Evolutionary conservation across 2,888 invertebrate species (phyloP), one percentile per base, ranked within the genome.

Genomic region (Arge pagana): DNA sequence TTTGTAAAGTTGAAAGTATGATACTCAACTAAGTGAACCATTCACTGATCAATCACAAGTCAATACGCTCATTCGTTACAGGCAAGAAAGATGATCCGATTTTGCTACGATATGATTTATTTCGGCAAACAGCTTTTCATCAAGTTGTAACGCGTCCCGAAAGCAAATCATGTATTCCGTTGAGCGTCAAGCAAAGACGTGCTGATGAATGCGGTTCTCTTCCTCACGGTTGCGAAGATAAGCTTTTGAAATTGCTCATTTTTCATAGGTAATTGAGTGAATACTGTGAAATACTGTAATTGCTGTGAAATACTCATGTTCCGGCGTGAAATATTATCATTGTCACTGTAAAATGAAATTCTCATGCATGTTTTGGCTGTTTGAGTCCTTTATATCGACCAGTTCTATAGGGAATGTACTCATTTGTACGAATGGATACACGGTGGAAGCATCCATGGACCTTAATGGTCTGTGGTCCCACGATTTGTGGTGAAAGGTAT

Each of bases 1-100:
- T 58, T 5, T 56, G 52, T 50, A 56, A 56, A 40, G 52, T 56
- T 2, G 54, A 56, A 35, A 57, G 59, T 1, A 50, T 59, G 2
- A 52, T 48, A 2, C 33, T 61, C 0, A 55, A 61, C 51, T 55
- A 51, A 16, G 21, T 24, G 10, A 60, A 50, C 26, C 30, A 21
- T 6, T 6, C 40, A 10, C 7, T 36, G 4, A 50, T 58, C 5
- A 58, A 61, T 43, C 55, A 50, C 11, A 18, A 55, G 1, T 23
- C 49, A 1, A 15, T 59, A 3, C 21, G 50, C 2, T 6, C 26
- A 1, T 35, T 51, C n/a, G 37, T 53, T 10, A 30, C 24, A n/a
- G 30, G 30, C 11, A 23, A 48, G 10, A 21, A 10, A 15, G 51
- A 18, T 7, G 50, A 40, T 3, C 40, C 51, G 6, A 52, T 56